Conservation (phyloP, 2,888 invertebrate species). For the Deilephila porcellus region DNA sequence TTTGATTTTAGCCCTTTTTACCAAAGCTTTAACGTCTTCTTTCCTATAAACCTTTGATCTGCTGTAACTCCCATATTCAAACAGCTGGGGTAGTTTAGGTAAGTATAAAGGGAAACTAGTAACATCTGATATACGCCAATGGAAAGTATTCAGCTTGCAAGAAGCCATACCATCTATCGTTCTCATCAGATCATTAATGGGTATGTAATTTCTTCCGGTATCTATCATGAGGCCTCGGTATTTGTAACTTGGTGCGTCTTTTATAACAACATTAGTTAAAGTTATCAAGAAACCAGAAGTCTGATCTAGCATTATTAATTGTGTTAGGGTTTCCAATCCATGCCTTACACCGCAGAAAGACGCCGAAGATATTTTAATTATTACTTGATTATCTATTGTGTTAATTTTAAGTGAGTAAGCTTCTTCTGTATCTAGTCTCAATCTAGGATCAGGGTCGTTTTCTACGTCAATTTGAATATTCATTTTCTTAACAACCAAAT, state of each 20-base stretch:
- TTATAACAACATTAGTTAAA: constrained; percentile 85
- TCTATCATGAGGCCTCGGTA: constrained; percentile 96
- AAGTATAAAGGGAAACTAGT: constrained; percentile 95
- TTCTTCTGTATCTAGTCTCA: constrained; percentile 89
- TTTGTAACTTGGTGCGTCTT: constrained; percentile 90
- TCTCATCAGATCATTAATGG: constrained; percentile 87
- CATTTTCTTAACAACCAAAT: constrained; percentile 56
- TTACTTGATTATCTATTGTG: constrained; percentile 67
- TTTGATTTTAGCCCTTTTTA: constrained; percentile 89
- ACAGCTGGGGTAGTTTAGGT: constrained; percentile 88
- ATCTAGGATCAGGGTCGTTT: constrained; percentile 80
- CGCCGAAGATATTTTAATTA: constrained; percentile 81
- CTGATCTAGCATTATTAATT: constrained; percentile 90
- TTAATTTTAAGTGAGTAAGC: constrained; percentile 86
- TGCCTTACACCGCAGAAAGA: constrained; percentile 91
- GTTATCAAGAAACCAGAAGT: constrained; percentile 85
- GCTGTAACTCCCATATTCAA: constrained; percentile 92
- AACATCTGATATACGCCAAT: constrained; percentile 95
- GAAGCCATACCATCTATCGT: constrained; percentile 94
- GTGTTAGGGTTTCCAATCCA: constrained; percentile 89
- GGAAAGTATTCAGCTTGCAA: constrained; percentile 95
- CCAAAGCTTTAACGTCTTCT: constrained; percentile 88
- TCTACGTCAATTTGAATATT: constrained; percentile 80
- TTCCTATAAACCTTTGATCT: constrained; percentile 89
- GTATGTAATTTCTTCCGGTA: constrained; percentile 94